Base-by-base conservation (phyloP, 2,888 invertebrate species). In the Sussaba pulchella region DNA sequence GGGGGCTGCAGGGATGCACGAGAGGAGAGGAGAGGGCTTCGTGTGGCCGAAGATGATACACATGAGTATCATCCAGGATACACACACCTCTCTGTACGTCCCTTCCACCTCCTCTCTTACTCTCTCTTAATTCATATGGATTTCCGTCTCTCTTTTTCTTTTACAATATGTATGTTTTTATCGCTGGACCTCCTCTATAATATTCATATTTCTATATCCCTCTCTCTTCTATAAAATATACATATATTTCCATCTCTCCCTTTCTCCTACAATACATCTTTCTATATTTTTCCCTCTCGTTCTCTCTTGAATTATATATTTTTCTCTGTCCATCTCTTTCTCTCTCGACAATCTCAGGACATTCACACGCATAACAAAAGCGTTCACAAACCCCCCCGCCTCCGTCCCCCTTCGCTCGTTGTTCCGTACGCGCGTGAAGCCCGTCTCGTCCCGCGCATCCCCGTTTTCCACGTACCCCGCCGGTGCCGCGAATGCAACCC, bases 351-450 rank as follows among this genome's bases (percentile, higher is more conserved):
- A 4, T 43, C 43, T 4, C 31, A 14, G 6, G 14, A 8, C 31
- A 57, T 57, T 57, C 57, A 57, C 57, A 57, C 19, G 43, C 31
- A 2, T 57, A n/a, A 66, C 71, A 43, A 39, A 52, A 57, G 39
- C 61, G 82, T 26, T 9, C 12, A 4, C 82, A 86, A n/a, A n/a
- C n/a, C n/a, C n/a, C n/a, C n/a, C n/a, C n/a, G n/a, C n/a, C n/a
- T n/a, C n/a, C n/a, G n/a, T n/a, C 83, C 84, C 85, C 83, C 83
- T 70, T 82, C 73, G 54, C 59, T 73, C 61, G 24, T 47, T 72
- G 41, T 61, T 61, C 39, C 31, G 39, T 61, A 41, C 17, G 17
- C 31, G 57, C n/a, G 70, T 39, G 31, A 50, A 24, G 8, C 74
- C 19, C 59, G 57, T 45, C 50, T 69, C 57, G 54, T 67, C 52